A percentile compares a stretch with the other conserved stretches of the same genome.
Evolutionary conservation across 2,113 vertebrate genomes (phyloP).

Genomic region (Nipponia nippon): DNA sequence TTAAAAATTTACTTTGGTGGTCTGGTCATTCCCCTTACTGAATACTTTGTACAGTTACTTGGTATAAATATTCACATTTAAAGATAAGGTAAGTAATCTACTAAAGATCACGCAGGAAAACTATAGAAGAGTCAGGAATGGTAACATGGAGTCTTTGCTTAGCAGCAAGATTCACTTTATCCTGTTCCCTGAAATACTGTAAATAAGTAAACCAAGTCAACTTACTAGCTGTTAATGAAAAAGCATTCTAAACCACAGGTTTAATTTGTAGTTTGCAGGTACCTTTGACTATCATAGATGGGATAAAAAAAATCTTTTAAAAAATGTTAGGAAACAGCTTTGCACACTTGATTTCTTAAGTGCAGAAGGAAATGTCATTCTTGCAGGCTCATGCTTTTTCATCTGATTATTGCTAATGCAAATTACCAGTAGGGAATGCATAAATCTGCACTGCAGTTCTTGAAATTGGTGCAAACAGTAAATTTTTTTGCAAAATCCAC

Average conservation of each 20-base stretch:
- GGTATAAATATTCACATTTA: neutral
- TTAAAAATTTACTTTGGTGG: neutral
- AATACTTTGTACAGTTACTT: neutral
- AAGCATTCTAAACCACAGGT: neutral
- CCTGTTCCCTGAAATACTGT: neutral
- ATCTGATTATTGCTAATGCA: slow-evolving; percentile 39
- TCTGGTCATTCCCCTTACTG: neutral
- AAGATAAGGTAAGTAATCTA: neutral
- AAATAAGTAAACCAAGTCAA: neutral
- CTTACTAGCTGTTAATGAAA: neutral
- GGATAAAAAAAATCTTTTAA: neutral
- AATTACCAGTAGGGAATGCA: neutral
- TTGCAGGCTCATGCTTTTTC: slow-evolving; percentile 7
- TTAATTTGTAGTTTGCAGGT: neutral
- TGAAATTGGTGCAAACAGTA: neutral
- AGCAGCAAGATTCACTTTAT: neutral
- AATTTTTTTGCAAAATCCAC: neutral
- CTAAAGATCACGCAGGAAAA: neutral
- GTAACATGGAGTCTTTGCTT: neutral
- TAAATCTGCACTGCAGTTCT: slow-evolving; percentile 12
- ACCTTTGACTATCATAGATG: neutral
- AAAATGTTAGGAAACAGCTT: neutral
- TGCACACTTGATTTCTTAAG: neutral
- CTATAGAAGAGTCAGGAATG: neutral
- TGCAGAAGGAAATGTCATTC: neutral